Conservation (phyloP, 1,140 invertebrate genomes). For the Sycophaga agraensis region DNA sequence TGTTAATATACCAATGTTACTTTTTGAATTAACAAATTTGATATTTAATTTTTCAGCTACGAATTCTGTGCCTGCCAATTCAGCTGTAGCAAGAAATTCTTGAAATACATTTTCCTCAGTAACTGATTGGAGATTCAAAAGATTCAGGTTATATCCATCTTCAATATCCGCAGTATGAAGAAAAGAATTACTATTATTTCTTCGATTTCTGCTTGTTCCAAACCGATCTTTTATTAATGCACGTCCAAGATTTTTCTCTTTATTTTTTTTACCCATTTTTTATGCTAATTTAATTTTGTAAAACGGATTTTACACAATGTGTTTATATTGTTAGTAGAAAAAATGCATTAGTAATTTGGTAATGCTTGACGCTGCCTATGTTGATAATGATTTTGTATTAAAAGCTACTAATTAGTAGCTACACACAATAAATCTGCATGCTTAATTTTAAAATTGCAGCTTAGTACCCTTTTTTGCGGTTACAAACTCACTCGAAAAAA, state of each 20-base stretch:
- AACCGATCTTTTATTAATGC: conserved; percentile 78
- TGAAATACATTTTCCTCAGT: conserved; percentile 95
- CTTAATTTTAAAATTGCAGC: too few species aligned
- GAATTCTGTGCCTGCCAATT: conserved; percentile 92
- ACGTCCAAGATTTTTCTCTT: conserved; percentile 63
- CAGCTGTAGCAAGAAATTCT: conserved; percentile 92
- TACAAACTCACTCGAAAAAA: too few species aligned
- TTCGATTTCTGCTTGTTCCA: conserved; percentile 59
- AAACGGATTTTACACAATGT: too few species aligned
- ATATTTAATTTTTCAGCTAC: conserved; percentile 88
- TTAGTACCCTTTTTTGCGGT: too few species aligned
- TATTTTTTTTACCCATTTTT: conserved; percentile 29
- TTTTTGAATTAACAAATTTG: conserved; percentile 70
- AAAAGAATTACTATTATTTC: conserved; percentile 65
- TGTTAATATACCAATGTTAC: conserved; percentile 64
- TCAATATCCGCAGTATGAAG: conserved; percentile 83
- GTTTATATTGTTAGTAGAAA: too few species aligned
- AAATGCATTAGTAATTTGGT: too few species aligned
- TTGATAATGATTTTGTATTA: too few species aligned
- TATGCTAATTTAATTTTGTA: too few species aligned
- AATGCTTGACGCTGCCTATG: too few species aligned
- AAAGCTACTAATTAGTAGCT: too few species aligned
- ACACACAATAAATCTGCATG: too few species aligned
- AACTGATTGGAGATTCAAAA: conserved; percentile 87
- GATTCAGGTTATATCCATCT: conserved; percentile 88